Percentiles rank a stretch among this genome's conserved stretches.
These are phyloP conservation scores for Apis mellifera DNA, from an alignment of 1,140 invertebrate genomes.

Conservation along the genomic window Amel_HAv3.1 CM009943.2:6977501-6978000, in stretches of 20 bases:
- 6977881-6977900: constrained; percentile 77
- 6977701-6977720: no score
- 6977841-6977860: constrained; percentile 24
- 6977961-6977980: constrained; percentile 51
- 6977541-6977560: no score
- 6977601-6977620: no score
- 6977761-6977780: constrained; percentile 45
- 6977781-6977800: not conserved
- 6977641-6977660: no score
- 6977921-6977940: constrained; percentile 79
- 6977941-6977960: constrained; percentile 79
- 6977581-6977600: no score
- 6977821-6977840: constrained; percentile 71
- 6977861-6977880: constrained; percentile 48
- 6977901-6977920: constrained; percentile 69
- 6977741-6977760: not conserved
- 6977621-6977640: no score
- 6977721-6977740: not conserved
- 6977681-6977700: no score
- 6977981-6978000: not conserved
- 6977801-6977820: constrained; percentile 50
- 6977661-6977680: no score
- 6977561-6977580: no score
- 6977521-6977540: no score
- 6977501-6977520: no score